Evolutionary conservation across 2,888 invertebrate species (phyloP), one percentile per base, ranked within the genome.

Genomic region (Clusia tigrina): DNA sequence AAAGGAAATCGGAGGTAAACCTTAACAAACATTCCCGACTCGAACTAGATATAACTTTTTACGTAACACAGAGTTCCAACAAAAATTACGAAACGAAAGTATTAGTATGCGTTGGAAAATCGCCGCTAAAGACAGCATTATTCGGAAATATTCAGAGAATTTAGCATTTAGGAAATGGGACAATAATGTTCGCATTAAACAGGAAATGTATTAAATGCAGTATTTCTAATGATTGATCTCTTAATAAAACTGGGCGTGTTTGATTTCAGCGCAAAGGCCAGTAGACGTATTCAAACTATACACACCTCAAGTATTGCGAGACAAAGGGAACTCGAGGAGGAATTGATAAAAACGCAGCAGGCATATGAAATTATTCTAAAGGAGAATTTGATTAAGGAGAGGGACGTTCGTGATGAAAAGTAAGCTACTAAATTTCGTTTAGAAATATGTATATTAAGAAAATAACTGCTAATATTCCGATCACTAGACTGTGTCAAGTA

Each of bases 341-440:
- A 77, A 20, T 53, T 80, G 2, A 67, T 73, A 5, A 71, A 69
- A 6, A 53, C 68, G 0, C 69, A 66, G 32, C 2, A 32, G 1
- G 63, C 48, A 0, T 76, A 76, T 51, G 64, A 74, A 2, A 68
- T 71, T 2, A 25, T 70, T 2, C 61, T 74, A 0, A 74, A 65
- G 12, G 48, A 65, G 1, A 78, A 77, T 65, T 59, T 74, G 1
- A 65, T 57, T 9, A 37, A 65, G 10, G 78, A 81, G 54, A 78
- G 73, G 58, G 69, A 71, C 0, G 62, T 73, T 0, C 72, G 78
- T 1, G 79, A 75, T 25, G 78, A 80, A 67, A 83, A 82, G 83
- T 82, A 68, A 67, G 73, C 58, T 10, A 20, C 46, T 12, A n/a
- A 9, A 24, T n/a, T n/a, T n/a, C n/a, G n/a, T n/a, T n/a, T n/a